Evolutionary conservation across 2,888 invertebrate genomes (phyloP).

Genomic region (Cremastinae sp.): DNA sequence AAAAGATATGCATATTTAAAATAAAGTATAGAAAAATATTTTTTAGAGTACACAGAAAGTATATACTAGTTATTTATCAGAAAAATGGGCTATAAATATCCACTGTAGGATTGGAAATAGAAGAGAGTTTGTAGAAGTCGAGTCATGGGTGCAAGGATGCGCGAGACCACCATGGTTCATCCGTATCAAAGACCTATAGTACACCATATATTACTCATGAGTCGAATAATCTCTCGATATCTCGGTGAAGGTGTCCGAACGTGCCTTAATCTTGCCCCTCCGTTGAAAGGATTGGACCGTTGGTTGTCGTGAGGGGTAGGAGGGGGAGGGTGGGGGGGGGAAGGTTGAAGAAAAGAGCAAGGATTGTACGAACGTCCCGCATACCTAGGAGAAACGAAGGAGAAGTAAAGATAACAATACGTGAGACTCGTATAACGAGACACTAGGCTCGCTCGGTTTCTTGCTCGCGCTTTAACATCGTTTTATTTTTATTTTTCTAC

Average conservation of each 20-base stretch:
- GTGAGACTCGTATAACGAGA: conserved; percentile 62
- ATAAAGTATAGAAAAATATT: no score
- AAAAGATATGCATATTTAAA: no score
- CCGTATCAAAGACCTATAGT: conserved; percentile 46
- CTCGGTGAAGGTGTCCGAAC: conserved; percentile 70
- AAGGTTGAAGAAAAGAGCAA: conserved; percentile 13
- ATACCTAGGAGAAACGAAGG: conserved; percentile 56
- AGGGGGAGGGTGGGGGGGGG: neutral
- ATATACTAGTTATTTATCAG: no score
- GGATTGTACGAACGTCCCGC: conserved; percentile 42
- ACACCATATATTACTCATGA: conserved; percentile 61
- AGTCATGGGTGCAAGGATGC: conserved; percentile 12
- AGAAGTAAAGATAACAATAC: conserved; percentile 71
- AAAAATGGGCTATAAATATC: no score
- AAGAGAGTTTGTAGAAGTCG: conserved; percentile 30
- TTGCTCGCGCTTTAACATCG: conserved; percentile 41
- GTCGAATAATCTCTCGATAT: conserved; percentile 72
- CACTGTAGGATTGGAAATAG: no score
- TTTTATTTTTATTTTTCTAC: neutral
- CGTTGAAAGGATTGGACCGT: conserved; percentile 74
- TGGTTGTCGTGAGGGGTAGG: conserved; percentile 56
- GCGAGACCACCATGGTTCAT: conserved; percentile 52
- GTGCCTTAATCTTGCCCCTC: conserved; percentile 72
- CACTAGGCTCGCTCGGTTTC: conserved; percentile 45
- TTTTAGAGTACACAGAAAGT: no score